phyloP scores from a whole-genome alignment of 2,797 vertebrate species.

The Sebastes steindachneri region DNA sequence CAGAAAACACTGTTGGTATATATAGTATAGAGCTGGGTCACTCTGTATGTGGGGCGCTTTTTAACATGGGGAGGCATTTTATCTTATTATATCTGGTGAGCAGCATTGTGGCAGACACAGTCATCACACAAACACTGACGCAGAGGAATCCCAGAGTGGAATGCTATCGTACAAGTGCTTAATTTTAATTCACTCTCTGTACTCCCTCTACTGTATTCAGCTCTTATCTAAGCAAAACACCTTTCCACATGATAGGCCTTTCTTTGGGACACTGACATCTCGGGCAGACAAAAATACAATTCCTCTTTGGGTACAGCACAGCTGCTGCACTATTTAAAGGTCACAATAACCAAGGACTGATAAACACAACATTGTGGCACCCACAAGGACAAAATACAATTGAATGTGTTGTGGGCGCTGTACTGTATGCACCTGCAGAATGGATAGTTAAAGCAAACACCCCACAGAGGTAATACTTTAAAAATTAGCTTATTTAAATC shows the following conservation, averaged over 20 bases:
- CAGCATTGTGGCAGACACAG: slow-evolving; percentile 62
- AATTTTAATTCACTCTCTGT: slow-evolving; percentile 65
- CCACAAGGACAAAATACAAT: slow-evolving; percentile 50
- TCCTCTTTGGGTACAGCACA: slow-evolving; percentile 59
- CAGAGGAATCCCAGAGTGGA: slow-evolving; percentile 42
- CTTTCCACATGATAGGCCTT: slow-evolving; percentile 74
- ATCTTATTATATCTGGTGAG: slow-evolving; percentile 55
- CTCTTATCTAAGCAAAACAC: slow-evolving; percentile 86
- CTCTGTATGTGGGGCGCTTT: neutral
- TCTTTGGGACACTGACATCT: slow-evolving; percentile 75
- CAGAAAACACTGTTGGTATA: neutral
- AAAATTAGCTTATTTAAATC: slow-evolving; percentile 10
- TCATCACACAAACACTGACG: slow-evolving; percentile 53
- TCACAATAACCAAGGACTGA: slow-evolving; percentile 76
- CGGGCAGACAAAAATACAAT: slow-evolving; percentile 73
- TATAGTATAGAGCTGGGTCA: neutral
- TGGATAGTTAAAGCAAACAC: neutral
- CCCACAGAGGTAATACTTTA: neutral
- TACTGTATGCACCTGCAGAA: slow-evolving; percentile 16
- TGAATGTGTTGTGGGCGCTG: slow-evolving; percentile 27
- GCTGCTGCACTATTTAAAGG: slow-evolving; percentile 76
- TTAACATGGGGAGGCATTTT: slow-evolving; percentile 10
- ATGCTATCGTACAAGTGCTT: slow-evolving; percentile 66
- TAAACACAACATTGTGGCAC: slow-evolving; percentile 65
- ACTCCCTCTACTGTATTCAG: slow-evolving; percentile 53